Evolutionary conservation across 2,888 invertebrate genomes (phyloP).

Genomic region (Aspidapion aeneum): DNA sequence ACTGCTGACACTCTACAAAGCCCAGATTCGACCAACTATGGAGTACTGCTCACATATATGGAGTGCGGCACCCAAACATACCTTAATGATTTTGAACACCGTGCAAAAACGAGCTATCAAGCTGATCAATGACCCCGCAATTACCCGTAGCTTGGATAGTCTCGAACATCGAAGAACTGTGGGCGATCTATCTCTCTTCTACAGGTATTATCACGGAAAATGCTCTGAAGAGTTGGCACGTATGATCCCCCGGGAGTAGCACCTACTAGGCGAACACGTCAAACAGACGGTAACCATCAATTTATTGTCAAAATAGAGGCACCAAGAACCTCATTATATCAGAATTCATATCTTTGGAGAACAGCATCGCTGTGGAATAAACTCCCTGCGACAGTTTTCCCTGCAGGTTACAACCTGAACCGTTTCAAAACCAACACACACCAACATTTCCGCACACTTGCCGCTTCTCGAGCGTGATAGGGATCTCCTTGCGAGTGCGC

Average conservation of each 20-base stretch:
- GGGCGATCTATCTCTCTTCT: constrained; percentile 9
- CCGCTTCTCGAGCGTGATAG: too few species aligned
- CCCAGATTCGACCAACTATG: constrained; percentile 14
- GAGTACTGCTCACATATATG: constrained; percentile 16
- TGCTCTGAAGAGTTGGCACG: background rate
- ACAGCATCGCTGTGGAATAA: background rate
- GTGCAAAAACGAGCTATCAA: constrained; percentile 10
- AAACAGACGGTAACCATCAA: background rate
- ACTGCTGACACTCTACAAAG: constrained; percentile 4
- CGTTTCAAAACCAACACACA: background rate
- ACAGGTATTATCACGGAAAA: background rate
- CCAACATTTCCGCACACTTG: too few species aligned
- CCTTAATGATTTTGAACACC: constrained; percentile 9
- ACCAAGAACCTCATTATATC: background rate
- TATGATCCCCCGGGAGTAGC: background rate
- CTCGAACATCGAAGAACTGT: constrained; percentile 13
- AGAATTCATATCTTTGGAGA: background rate
- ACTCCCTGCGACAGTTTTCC: background rate
- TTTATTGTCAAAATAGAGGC: background rate
- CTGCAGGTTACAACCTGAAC: background rate
- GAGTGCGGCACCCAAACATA: constrained; percentile 10
- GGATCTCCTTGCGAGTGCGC: too few species aligned
- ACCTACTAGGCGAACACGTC: background rate
- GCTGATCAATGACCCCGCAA: background rate
- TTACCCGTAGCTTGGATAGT: constrained; percentile 1